A percentile compares a stretch with the other conserved stretches of the same genome.
phyloP scores from a whole-genome alignment of 2,888 invertebrate genomes.

The Nebria brevicollis region DNA sequence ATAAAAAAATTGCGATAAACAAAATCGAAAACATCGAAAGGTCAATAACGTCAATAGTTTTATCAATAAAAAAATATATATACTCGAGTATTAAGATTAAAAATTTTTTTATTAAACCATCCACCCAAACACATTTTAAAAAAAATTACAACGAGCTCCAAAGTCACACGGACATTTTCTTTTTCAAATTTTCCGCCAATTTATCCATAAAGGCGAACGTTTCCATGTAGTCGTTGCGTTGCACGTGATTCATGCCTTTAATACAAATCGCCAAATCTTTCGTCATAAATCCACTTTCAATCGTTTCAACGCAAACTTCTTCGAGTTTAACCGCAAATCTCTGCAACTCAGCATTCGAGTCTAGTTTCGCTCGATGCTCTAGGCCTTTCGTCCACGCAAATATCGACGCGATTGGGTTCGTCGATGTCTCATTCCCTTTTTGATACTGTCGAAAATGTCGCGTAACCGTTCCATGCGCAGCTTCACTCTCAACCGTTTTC shows the following conservation, averaged over 20 bases:
- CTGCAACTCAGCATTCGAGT: constrained; percentile 77
- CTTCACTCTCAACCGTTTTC: constrained; percentile 97
- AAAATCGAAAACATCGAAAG: too few species aligned
- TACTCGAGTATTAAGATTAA: too few species aligned
- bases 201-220: constrained; percentile 98
- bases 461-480: constrained; percentile 97
- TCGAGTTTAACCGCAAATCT: constrained; percentile 90
- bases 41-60: not conserved
- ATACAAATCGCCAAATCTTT: constrained; percentile 99
- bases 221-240: constrained; percentile 88
- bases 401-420: constrained; percentile 98
- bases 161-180: constrained; percentile 70
- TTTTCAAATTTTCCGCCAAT: constrained; percentile 87
- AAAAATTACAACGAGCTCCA: constrained; percentile 19
- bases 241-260: constrained; percentile 87
- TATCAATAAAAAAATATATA: too few species aligned
- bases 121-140: not conserved
- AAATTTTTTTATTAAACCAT: not conserved
- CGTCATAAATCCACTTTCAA: constrained; percentile 95
- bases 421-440: constrained; percentile 97
- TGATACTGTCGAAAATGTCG: constrained; percentile 88
- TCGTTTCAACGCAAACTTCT: constrained; percentile 91
- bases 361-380: constrained; percentile 92
- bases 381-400: constrained; percentile 98
- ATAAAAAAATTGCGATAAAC: too few species aligned